Base-by-base conservation (phyloP, 2,113 vertebrate genomes). In the Sinocyclocheilus anshuiensis region DNA sequence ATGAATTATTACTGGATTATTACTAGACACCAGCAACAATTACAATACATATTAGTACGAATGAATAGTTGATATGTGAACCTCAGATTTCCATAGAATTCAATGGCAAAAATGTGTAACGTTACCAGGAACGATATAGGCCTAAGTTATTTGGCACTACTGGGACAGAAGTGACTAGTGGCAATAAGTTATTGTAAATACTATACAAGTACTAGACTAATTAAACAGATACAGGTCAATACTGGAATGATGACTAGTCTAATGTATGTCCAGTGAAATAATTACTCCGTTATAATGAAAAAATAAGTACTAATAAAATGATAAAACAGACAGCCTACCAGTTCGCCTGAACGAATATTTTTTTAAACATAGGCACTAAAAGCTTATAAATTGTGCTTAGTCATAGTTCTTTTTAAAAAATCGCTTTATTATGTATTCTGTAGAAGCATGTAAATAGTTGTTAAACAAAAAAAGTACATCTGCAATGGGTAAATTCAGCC, bases 401-500 rank as follows among this genome's bases (percentile, higher is more conserved):
- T 67, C 39, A 18, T 67, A 18, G 15, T 48, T 67, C 61, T 81
- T 20, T 36, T 5, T 5, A 45, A 81, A 67, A 65, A 67, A 63
- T n/a, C 8, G 57, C 53, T 85, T 85, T 72, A 67, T 53, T 67
- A 61, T 18, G 53, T 61, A 50, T 61, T 48, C n/a, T 59, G 71
- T 45, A 63, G 13, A 48, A 22, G 22, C 50, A 5, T 24, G 63
- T 42, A 26, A 15, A 22, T 22, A 48, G 48, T 55, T 81, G 77
- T 42, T 81, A 15, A 61, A 78, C 50, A 55, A 63, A 71, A 39
- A 87, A 78, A 57, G 59, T 81, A 33, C 72, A 88, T 71, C 71
- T 77, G 84, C 78, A 50, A 8, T 36, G n/a, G 61, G 45, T 72
- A 61, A 59, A 48, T 45, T 42, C 39, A 84, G 63, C 24, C 42